Percentiles rank a stretch among this genome's conserved stretches.
Evolutionary conservation across 2,797 vertebrate genomes (phyloP).

Genomic region (Chaetophractus vellerosus): DNA sequence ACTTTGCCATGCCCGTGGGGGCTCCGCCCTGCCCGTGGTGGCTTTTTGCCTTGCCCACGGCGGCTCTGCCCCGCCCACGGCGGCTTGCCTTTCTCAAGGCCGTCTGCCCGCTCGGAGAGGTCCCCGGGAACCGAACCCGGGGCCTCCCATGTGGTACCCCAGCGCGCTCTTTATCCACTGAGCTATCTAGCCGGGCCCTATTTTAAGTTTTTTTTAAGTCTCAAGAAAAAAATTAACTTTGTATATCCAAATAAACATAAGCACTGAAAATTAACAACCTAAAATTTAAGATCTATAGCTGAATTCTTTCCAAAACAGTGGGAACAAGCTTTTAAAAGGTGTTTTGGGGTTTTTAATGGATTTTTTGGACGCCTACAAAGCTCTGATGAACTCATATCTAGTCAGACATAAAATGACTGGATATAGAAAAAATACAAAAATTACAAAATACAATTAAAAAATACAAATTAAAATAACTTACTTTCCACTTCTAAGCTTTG

Average conservation of each 20-base stretch:
- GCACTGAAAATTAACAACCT: neutral
- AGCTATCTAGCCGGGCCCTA: too few species aligned
- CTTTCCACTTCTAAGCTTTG: neutral
- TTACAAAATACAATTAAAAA: neutral
- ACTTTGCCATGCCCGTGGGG: too few species aligned
- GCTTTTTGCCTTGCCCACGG: too few species aligned
- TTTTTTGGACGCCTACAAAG: neutral
- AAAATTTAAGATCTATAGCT: slow-evolving; percentile 11
- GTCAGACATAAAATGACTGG: neutral
- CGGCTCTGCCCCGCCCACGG: too few species aligned
- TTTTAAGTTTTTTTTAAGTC: neutral
- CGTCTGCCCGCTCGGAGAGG: too few species aligned
- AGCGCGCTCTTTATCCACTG: too few species aligned
- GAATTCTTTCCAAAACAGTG: slow-evolving; percentile 6
- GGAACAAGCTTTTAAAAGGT: neutral
- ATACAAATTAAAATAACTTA: neutral
- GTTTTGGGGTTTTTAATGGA: neutral
- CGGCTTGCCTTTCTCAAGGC: too few species aligned
- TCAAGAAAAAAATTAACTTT: neutral
- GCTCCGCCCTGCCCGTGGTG: too few species aligned
- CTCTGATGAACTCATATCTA: neutral
- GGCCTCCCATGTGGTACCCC: too few species aligned
- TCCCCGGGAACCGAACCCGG: too few species aligned
- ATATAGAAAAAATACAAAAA: neutral
- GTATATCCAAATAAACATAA: slow-evolving; percentile 6